Percentiles rank a stretch among this genome's conserved stretches.
Conservation (phyloP, 2,888 invertebrate species). For the Oxyscelio sp. region DNA sequence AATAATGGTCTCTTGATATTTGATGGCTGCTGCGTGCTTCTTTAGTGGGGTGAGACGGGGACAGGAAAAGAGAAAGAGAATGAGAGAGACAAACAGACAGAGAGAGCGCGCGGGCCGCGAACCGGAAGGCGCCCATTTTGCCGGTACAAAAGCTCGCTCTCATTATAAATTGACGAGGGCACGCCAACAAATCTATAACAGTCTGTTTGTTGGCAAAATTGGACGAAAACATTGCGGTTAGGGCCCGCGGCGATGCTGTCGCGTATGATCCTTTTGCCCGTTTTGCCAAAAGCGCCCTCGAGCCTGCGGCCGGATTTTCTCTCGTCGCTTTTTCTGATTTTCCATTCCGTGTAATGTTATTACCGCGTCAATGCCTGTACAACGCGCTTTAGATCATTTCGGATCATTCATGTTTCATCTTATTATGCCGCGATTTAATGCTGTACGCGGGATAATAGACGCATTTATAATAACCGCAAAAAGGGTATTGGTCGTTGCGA, state of each 20-base stretch:
- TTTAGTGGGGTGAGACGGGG: conserved; percentile 50
- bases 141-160: too few relatives aligned
- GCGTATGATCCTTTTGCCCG: conserved; percentile 68
- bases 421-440: conserved; percentile 14
- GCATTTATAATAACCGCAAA: not conserved
- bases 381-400: conserved; percentile 13
- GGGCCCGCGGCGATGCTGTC: conserved; percentile 80
- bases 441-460: not conserved
- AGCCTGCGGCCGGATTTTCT: conserved; percentile 34
- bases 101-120: too few relatives aligned
- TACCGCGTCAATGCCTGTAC: conserved; percentile 6
- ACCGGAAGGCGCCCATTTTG: too few relatives aligned
- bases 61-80: too few relatives aligned
- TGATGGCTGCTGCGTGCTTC: conserved; percentile 64
- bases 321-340: conserved; percentile 22
- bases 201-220: too few relatives aligned
- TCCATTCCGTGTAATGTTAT: conserved; percentile 42
- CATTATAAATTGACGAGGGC: too few relatives aligned
- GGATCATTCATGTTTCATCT: conserved; percentile 24
- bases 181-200: too few relatives aligned
- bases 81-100: too few relatives aligned
- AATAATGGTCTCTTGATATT: conserved; percentile 82
- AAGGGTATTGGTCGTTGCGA: not conserved
- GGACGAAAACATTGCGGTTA: conserved; percentile 84
- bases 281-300: conserved; percentile 71